Conservation (phyloP, 2,113 vertebrate species). For the Ceyx margarethae region DNA sequence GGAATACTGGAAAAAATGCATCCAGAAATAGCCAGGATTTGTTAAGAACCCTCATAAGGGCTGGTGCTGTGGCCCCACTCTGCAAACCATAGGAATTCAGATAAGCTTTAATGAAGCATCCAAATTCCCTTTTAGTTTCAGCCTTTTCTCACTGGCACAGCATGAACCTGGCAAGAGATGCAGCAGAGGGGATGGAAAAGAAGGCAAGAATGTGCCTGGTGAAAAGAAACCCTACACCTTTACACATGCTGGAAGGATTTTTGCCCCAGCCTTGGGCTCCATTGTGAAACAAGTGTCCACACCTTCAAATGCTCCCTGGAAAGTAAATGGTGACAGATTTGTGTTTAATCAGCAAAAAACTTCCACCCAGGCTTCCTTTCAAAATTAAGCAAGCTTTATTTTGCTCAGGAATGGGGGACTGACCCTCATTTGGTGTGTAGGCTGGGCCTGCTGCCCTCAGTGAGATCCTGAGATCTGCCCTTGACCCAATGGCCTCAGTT, state of each 20-base stretch:
- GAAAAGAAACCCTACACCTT: background rate
- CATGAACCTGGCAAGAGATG: background rate
- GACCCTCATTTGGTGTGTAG: background rate
- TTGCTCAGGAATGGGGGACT: background rate
- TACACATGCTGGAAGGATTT: background rate
- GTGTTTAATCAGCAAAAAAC: background rate
- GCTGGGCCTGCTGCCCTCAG: background rate
- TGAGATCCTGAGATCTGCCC: background rate
- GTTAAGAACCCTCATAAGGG: background rate
- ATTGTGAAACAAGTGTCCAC: background rate
- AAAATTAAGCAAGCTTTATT: background rate
- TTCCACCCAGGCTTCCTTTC: background rate
- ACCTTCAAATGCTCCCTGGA: background rate
- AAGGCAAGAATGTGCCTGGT: background rate
- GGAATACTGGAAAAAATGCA: constrained; percentile 9
- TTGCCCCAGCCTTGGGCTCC: background rate
- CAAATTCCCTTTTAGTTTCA: constrained; percentile 2
- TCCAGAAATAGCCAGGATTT: background rate
- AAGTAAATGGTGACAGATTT: background rate
- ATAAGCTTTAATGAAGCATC: background rate
- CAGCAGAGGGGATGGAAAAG: background rate
- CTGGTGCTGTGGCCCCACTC: accelerated
- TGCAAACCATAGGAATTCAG: background rate
- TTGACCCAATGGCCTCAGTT: accelerated
- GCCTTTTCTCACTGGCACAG: background rate